Evolutionary conservation across 2,113 vertebrate genomes (phyloP).

Genomic region (Malaclemys terrapin): DNA sequence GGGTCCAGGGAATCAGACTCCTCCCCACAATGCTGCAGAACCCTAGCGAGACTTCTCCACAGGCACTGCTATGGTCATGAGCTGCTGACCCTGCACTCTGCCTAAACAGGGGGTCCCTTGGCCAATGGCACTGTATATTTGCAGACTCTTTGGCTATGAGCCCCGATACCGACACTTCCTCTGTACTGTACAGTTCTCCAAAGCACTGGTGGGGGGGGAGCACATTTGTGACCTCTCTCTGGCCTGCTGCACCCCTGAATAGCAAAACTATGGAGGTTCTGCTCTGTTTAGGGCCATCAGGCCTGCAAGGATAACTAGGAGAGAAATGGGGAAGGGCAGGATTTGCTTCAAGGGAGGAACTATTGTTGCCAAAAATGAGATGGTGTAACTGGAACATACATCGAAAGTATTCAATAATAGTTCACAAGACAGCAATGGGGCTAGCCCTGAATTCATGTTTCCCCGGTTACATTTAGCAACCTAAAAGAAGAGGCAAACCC

Average conservation of each 20-base stretch:
- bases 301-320: background rate
- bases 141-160: background rate
- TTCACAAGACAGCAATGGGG: background rate
- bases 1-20: background rate
- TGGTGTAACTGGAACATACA: background rate
- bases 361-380: background rate
- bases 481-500: fast-evolving
- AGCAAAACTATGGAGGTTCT: background rate
- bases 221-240: background rate
- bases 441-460: fast-evolving
- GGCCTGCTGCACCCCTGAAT: background rate
- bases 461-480: background rate
- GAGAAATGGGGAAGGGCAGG: background rate
- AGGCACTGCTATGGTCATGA: background rate
- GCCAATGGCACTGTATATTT: background rate
- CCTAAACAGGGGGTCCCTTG: background rate
- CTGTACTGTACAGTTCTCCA: background rate
- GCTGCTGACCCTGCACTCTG: background rate
- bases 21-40: background rate
- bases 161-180: background rate
- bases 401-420: fast-evolving
- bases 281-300: background rate
- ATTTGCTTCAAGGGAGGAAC: background rate
- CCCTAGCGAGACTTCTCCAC: background rate
- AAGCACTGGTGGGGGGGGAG: no score